Percentiles rank a stretch among this genome's conserved stretches.
These are phyloP conservation scores for Pyralis farinalis DNA, from an alignment of 2,888 invertebrate genomes.

Conservation along the genomic window DNA sequence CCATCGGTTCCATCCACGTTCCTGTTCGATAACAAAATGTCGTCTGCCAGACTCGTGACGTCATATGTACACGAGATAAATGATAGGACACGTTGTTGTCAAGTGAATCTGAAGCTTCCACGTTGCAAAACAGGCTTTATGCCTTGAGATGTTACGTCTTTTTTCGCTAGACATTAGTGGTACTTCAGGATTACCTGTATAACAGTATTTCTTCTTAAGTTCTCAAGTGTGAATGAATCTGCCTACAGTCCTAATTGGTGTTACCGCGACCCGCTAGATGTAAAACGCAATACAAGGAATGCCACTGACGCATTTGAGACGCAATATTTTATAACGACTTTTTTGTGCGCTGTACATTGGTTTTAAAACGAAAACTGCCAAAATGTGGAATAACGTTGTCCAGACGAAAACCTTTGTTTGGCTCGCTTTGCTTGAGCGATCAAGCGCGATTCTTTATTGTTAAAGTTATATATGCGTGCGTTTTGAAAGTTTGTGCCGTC, in stretches of 20 bases:
- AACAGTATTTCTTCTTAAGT: neutral
- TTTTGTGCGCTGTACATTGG: no score
- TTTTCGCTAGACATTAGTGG: neutral
- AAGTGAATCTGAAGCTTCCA: conserved; percentile 5
- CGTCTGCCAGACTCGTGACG: conserved; percentile 22
- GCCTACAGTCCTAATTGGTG: neutral
- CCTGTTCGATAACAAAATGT: conserved; percentile 41
- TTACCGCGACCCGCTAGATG: no score
- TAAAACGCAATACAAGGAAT: no score
- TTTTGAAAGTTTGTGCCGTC: neutral
- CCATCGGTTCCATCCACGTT: conserved; percentile 29
- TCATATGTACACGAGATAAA: conserved; percentile 30
- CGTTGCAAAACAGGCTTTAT: conserved; percentile 23
- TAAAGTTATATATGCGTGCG: neutral
- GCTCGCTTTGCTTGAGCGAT: conserved; percentile 17
- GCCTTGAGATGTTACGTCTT: neutral
- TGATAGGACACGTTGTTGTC: conserved; percentile 12
- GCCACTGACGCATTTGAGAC: no score
- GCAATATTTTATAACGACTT: no score
- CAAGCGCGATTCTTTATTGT: conserved; percentile 19
- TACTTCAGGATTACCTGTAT: neutral
- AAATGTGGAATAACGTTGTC: neutral
- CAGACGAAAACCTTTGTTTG: neutral
- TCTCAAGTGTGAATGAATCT: neutral
- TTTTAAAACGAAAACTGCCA: neutral